These are phyloP conservation scores for Apteryx owenii DNA, from an alignment of 2,113 vertebrate species.

Conservation along the genomic window DNA sequence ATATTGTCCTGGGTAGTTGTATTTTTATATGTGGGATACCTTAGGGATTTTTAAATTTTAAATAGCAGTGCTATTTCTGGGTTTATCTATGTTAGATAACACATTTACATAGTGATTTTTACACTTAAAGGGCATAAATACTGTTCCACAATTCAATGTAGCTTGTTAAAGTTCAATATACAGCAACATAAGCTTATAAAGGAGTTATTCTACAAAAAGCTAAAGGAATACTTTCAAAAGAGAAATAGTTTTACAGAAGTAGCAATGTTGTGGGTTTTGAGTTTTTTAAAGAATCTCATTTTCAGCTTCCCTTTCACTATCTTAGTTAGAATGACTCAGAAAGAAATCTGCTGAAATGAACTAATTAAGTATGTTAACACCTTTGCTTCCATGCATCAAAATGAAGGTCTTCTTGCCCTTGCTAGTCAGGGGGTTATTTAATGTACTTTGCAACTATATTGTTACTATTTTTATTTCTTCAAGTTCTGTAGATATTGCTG, in stretches of 20 bases:
- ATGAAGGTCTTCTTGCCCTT: conserved; percentile 38
- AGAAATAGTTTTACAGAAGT: neutral
- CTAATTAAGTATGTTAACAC: conserved; percentile 58
- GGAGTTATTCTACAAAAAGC: neutral
- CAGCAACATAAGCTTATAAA: neutral
- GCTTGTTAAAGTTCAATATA: neutral
- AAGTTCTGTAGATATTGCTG: neutral
- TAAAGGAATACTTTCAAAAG: neutral
- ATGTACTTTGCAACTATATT: neutral
- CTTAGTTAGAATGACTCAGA: conserved; percentile 25
- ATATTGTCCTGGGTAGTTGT: neutral
- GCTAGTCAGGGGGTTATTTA: neutral
- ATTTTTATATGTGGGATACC: neutral
- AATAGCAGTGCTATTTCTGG: neutral
- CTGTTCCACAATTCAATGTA: neutral
- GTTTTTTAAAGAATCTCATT: neutral
- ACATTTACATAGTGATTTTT: neutral
- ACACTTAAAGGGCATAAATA: neutral
- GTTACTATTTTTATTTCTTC: neutral
- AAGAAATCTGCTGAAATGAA: conserved; percentile 50
- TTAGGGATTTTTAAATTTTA: neutral
- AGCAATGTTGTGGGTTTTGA: neutral
- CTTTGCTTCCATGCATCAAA: conserved; percentile 30
- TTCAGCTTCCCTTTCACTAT: neutral
- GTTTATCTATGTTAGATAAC: neutral